A percentile compares a stretch with the other conserved stretches of the same genome.
Conservation (phyloP, 2,888 invertebrate genomes). For the Papilio protenor region DNA sequence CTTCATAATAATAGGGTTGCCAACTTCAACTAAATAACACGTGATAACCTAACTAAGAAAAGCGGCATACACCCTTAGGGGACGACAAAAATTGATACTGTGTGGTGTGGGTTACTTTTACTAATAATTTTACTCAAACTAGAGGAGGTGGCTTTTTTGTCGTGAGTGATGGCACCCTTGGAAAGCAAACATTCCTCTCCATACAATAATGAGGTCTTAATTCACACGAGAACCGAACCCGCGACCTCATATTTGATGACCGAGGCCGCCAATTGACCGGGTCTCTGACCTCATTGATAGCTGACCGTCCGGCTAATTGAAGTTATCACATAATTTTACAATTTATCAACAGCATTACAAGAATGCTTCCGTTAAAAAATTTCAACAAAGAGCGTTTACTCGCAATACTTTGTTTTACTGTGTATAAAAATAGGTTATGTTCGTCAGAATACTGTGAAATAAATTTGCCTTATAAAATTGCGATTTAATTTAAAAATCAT, state of each 20-base stretch:
- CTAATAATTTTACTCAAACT: too few relatives aligned
- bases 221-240: constrained; percentile 33
- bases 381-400: neutral
- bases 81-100: neutral
- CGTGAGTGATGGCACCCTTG: neutral
- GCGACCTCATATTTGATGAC: constrained; percentile 39
- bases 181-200: neutral
- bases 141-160: too few relatives aligned
- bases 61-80: too few relatives aligned
- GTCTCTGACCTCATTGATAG: constrained; percentile 53
- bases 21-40: neutral
- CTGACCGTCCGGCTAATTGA: constrained; percentile 49
- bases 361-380: neutral
- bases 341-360: constrained; percentile 20
- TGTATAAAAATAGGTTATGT: too few relatives aligned
- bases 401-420: neutral
- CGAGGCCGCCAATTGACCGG: constrained; percentile 45
- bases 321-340: constrained; percentile 46
- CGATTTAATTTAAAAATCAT: neutral
- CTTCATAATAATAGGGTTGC: neutral
- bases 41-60: too few relatives aligned
- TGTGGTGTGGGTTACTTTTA: too few relatives aligned
- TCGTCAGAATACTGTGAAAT: too few relatives aligned
- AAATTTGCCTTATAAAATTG: neutral
- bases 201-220: constrained; percentile 18